Base-by-base conservation (phyloP, 1,140 invertebrate genomes). In the Acyrthosiphon pisum region DNA sequence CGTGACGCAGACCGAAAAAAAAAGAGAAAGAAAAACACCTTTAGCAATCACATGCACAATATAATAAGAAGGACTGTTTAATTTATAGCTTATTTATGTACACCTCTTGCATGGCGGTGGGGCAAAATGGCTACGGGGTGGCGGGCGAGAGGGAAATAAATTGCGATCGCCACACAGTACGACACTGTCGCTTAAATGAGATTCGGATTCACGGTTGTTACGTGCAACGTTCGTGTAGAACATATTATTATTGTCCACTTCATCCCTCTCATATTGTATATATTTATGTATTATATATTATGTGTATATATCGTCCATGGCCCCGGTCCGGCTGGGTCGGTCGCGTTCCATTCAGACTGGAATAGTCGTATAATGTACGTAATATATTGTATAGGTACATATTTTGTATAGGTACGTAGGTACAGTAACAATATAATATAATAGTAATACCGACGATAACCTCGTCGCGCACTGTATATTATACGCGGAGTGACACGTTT, bases 51-150 rank as follows among this genome's bases (percentile, higher is more conserved):
- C 91, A 91, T 30, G 76, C 9, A 48, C 56, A 46, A 50, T 37
- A 92, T 76, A 35, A 56, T 93, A 86, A 46, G 60, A 84, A 93
- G 76, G 91, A 86, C 91, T 37, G 81, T 93, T 93, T 93, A 93
- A 93, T 93, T 93, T 93, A 93, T 93, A 56, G 91, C 91, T 93
- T 86, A 93, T 93, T 93, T 93, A 93, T 93, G 91, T 93, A 93
- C 91, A 93, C 91, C 91, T 93, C 91, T 93, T 26, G 91, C 76
- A 37, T 23, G 46, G 86, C 7, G 30, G 46, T n/a, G 86, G 88
- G 26, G 35, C 76, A 83, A 83, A 83, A 83, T 18, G 60, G 14
- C n/a, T 6, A 41, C 4, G 14, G 35, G 81, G 35, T 26, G 84
- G 23, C 44, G 84, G 44, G 18, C 7, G 30, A 30, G 46, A 48